Percentiles rank a stretch among this genome's conserved stretches.
Evolutionary conservation across 2,888 invertebrate genomes (phyloP).

Genomic region (Pardosa pseudoannulata): DNA sequence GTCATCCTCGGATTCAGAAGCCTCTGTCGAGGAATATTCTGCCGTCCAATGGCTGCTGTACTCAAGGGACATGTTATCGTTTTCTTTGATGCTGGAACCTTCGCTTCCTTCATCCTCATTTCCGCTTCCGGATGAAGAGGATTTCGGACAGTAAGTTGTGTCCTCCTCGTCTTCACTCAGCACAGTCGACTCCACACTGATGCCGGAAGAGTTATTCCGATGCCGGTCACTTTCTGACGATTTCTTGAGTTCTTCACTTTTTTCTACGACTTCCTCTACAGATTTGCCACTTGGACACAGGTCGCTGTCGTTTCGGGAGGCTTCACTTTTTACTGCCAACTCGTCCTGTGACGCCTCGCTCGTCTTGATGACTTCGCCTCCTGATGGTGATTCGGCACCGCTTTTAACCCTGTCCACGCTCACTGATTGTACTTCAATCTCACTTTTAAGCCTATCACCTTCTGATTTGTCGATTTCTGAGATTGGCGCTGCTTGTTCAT

Average conservation of each 20-base stretch:
- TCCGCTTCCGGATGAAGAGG: conserved; percentile 14
- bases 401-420: too few relatives aligned
- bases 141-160: conserved; percentile 22
- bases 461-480: too few relatives aligned
- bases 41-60: conserved; percentile 63
- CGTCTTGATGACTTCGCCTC: neutral
- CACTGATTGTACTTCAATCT: too few relatives aligned
- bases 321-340: neutral
- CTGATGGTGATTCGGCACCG: too few relatives aligned
- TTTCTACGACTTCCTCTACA: neutral
- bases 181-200: neutral
- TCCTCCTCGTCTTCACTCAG: conserved; percentile 47
- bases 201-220: neutral
- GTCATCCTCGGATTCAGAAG: conserved; percentile 50
- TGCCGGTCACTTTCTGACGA: neutral
- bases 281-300: neutral
- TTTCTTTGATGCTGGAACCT: conserved; percentile 45
- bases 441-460: too few relatives aligned
- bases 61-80: conserved; percentile 31
- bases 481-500: neutral
- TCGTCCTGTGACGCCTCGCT: neutral
- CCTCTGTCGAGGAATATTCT: conserved; percentile 23
- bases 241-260: neutral
- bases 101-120: neutral
- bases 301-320: neutral